Evolutionary conservation across 2,113 vertebrate species (phyloP).

Genomic region (Syngnathoides biaculeatus): DNA sequence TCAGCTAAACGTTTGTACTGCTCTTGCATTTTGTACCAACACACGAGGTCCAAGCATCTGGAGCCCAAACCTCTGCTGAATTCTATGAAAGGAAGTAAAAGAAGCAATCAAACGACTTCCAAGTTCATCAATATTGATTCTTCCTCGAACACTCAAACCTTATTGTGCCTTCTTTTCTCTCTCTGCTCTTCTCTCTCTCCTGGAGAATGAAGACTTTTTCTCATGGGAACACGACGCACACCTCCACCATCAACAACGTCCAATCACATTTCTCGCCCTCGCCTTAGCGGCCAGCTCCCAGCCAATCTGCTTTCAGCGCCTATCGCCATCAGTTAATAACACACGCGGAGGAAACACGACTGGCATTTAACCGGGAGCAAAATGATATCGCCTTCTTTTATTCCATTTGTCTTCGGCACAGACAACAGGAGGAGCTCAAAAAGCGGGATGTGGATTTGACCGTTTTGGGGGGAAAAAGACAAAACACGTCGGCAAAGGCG

Average conservation of each 20-base stretch:
- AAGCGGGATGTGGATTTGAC: background rate
- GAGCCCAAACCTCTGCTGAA: constrained; percentile 32
- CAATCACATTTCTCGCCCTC: constrained; percentile 69
- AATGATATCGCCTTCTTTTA: constrained; percentile 32
- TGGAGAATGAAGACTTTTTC: constrained; percentile 56
- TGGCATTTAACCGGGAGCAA: constrained; percentile 67
- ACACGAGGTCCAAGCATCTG: constrained; percentile 35
- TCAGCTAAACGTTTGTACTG: constrained; percentile 23
- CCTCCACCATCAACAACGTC: constrained; percentile 61
- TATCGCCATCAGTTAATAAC: constrained; percentile 63
- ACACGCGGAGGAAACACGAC: constrained; percentile 65
- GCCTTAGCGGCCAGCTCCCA: constrained; percentile 37
- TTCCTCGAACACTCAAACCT: constrained; percentile 17
- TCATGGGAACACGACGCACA: constrained; percentile 73
- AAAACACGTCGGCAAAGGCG: constrained; percentile 26
- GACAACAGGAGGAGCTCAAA: constrained; percentile 4
- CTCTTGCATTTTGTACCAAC: too few relatives aligned
- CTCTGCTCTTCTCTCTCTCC: constrained; percentile 37
- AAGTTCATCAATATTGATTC: constrained; percentile 13
- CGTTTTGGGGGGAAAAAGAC: background rate
- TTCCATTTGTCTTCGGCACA: constrained; percentile 19
- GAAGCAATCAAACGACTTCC: background rate
- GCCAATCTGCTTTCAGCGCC: constrained; percentile 54
- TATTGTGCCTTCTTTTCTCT: constrained; percentile 29
- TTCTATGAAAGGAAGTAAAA: background rate